Conservation (phyloP, 2,113 vertebrate species). For the Alligator mississippiensis region DNA sequence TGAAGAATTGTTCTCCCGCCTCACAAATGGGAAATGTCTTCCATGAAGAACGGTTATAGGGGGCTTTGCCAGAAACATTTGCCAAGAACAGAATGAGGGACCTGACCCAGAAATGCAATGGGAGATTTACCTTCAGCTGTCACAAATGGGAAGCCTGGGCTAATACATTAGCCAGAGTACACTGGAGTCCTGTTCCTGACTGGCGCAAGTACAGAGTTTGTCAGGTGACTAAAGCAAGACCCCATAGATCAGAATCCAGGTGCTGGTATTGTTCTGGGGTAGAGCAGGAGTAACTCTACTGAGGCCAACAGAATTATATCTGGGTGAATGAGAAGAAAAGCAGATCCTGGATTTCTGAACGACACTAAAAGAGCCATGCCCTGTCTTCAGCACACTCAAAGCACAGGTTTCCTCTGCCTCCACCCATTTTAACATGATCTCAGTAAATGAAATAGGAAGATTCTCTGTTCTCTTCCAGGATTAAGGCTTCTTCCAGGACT, state of each 20-base stretch:
- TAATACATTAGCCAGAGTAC: neutral
- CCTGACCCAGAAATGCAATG: fast-evolving
- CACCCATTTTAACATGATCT: neutral
- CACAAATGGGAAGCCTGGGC: neutral
- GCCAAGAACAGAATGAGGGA: neutral
- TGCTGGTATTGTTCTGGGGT: neutral
- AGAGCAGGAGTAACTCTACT: neutral
- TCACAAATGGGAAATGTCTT: neutral
- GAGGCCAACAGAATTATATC: too few relatives aligned
- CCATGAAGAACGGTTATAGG: neutral
- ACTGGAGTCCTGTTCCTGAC: neutral
- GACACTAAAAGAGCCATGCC: neutral
- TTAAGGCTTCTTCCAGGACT: neutral
- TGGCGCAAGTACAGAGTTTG: neutral
- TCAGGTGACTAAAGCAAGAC: too few relatives aligned
- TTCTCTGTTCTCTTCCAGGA: neutral
- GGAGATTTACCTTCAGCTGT: neutral
- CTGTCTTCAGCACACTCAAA: neutral
- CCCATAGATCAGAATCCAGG: neutral
- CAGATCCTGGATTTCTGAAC: neutral
- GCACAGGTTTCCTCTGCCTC: neutral
- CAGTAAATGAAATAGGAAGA: neutral
- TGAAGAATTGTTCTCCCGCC: neutral
- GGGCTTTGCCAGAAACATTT: fast-evolving
- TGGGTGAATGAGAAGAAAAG: neutral